These are phyloP conservation scores for Centruroides sculpturatus DNA, from an alignment of 1,140 invertebrate species.

Conservation along the genomic window DNA sequence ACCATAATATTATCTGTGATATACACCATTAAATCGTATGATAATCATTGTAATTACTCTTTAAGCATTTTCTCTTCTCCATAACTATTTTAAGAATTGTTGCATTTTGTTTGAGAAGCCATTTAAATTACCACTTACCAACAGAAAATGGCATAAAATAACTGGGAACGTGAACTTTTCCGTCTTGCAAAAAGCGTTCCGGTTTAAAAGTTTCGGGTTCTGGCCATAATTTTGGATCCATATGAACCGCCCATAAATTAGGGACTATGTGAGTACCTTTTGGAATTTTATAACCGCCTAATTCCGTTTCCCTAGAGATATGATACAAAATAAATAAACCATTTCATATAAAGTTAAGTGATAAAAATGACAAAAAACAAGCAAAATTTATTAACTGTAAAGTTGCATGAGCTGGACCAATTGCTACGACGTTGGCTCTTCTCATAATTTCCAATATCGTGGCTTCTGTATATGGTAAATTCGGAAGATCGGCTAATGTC, in stretches of 20 bases:
- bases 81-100: no score
- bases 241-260: slow-evolving; percentile 69
- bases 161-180: slow-evolving; percentile 56
- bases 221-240: slow-evolving; percentile 71
- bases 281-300: slow-evolving; percentile 71
- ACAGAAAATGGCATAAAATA: slow-evolving; percentile 85
- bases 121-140: slow-evolving; percentile 29
- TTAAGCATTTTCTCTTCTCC: no score
- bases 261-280: slow-evolving; percentile 67
- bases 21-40: no score
- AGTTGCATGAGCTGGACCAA: slow-evolving; percentile 73
- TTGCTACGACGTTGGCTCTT: slow-evolving; percentile 64
- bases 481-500: slow-evolving; percentile 58
- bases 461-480: slow-evolving; percentile 70
- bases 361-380: neutral
- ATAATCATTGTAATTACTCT: no score
- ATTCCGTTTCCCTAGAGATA: slow-evolving; percentile 51
- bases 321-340: slow-evolving; percentile 13
- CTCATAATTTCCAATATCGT: slow-evolving; percentile 75
- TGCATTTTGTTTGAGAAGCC: no score
- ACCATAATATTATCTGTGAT: no score
- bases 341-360: neutral
- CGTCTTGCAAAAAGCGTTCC: slow-evolving; percentile 61
- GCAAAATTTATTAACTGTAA: slow-evolving; percentile 23
- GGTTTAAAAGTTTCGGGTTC: slow-evolving; percentile 71